phyloP scores from a whole-genome alignment of 2,888 invertebrate species.

The Stenurella melanura region DNA sequence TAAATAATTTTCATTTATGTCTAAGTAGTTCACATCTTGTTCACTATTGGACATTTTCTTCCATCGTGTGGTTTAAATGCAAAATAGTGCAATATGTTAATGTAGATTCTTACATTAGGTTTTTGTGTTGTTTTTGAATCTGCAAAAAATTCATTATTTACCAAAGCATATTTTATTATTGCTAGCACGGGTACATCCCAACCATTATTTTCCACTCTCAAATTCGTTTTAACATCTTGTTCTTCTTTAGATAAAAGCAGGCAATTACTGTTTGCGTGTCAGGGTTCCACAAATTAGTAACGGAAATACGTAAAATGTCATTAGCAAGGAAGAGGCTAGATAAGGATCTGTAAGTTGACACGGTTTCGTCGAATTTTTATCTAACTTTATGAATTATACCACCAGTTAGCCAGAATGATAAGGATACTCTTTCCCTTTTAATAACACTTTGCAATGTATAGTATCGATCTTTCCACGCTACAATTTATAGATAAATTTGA shows the following conservation, averaged over 20 bases:
- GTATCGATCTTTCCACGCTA: not conserved
- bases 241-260: not conserved
- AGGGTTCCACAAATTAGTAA: constrained; percentile 5
- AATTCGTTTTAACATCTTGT: not conserved
- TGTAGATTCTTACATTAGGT: too few species aligned
- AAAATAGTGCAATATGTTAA: too few species aligned
- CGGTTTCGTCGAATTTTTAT: constrained; percentile 21
- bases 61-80: too few species aligned
- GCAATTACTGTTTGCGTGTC: not conserved
- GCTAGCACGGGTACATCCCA: too few species aligned
- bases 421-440: constrained; percentile 8
- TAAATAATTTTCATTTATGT: too few species aligned
- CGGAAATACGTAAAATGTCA: constrained; percentile 3
- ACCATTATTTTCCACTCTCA: not conserved
- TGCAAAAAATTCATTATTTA: too few species aligned
- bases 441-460: not conserved
- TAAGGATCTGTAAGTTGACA: constrained; percentile 14
- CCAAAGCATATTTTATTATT: too few species aligned
- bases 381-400: constrained; percentile 32
- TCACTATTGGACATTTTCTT: too few species aligned
- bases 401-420: not conserved
- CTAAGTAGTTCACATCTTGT: too few species aligned
- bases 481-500: too few species aligned
- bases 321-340: not conserved
- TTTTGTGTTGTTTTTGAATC: too few species aligned